Percentiles rank a stretch among this genome's conserved stretches.
Evolutionary conservation across 2,888 invertebrate species (phyloP).

Genomic region (Brachyopa scutellaris): DNA sequence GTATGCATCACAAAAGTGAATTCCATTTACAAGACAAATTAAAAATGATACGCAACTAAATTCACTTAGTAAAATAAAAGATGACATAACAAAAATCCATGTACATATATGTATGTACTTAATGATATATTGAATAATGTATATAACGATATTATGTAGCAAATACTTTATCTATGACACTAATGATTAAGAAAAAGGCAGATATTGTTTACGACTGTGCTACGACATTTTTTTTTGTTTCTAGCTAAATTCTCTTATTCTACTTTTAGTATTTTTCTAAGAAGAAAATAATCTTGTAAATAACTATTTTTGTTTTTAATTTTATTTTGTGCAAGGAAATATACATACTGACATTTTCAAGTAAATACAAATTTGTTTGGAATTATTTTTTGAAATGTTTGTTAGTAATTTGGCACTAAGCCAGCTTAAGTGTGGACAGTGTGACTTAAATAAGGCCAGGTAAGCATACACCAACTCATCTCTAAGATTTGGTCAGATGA

Average conservation of each 20-base stretch:
- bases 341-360: slow-evolving; percentile 48
- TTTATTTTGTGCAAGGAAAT: slow-evolving; percentile 31
- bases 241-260: slow-evolving; percentile 32
- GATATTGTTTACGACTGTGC: background rate
- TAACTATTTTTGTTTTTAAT: slow-evolving; percentile 33
- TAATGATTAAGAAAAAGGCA: slow-evolving; percentile 25
- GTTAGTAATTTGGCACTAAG: background rate
- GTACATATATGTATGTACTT: slow-evolving; percentile 59
- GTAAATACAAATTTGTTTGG: background rate
- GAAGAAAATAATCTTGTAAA: slow-evolving; percentile 36
- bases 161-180: slow-evolving; percentile 43
- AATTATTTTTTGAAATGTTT: background rate
- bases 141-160: slow-evolving; percentile 58
- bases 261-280: slow-evolving; percentile 9
- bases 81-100: slow-evolving; percentile 13
- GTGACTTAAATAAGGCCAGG: background rate
- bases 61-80: background rate
- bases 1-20: slow-evolving; percentile 17
- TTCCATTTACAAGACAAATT: slow-evolving; percentile 47
- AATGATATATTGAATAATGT: slow-evolving; percentile 38
- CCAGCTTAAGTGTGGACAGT: too few relatives aligned
- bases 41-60: too few relatives aligned
- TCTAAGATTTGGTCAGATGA: too few relatives aligned
- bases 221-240: slow-evolving; percentile 8
- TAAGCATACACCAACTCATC: too few relatives aligned